Conservation (phyloP, 2,888 invertebrate genomes). For the Noctua fimbriata region DNA sequence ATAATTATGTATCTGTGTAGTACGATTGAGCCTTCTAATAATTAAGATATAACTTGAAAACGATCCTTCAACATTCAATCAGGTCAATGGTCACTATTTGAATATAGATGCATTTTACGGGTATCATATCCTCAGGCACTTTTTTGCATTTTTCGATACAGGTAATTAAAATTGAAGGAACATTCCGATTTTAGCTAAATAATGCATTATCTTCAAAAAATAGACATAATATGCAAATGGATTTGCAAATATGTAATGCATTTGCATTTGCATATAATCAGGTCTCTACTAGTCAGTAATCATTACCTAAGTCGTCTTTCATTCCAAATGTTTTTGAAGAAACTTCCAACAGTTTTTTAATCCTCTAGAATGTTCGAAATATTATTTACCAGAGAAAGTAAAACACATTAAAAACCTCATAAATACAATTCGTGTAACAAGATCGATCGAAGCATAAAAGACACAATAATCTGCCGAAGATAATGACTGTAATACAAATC, state of each 20-base stretch:
- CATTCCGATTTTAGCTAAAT: neutral
- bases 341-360: neutral
- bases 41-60: no score
- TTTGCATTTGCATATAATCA: neutral
- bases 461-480: conserved; percentile 48
- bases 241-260: neutral
- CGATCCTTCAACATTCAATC: neutral
- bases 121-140: neutral
- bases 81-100: neutral
- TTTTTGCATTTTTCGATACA: no score
- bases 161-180: neutral
- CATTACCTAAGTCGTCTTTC: neutral
- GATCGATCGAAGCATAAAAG: conserved; percentile 36
- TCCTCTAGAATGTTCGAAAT: neutral
- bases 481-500: conserved; percentile 52
- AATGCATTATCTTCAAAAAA: no score
- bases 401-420: conserved; percentile 38
- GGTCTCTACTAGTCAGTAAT: neutral
- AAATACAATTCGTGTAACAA: conserved; percentile 31
- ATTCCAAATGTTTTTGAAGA: no score
- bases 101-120: neutral
- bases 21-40: no score
- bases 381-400: conserved; percentile 30
- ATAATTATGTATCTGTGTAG: no score
- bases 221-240: neutral